phyloP scores from a whole-genome alignment of 35 echinoderm and acorn worm species.

The Heliocidaris erythrogramma region DNA sequence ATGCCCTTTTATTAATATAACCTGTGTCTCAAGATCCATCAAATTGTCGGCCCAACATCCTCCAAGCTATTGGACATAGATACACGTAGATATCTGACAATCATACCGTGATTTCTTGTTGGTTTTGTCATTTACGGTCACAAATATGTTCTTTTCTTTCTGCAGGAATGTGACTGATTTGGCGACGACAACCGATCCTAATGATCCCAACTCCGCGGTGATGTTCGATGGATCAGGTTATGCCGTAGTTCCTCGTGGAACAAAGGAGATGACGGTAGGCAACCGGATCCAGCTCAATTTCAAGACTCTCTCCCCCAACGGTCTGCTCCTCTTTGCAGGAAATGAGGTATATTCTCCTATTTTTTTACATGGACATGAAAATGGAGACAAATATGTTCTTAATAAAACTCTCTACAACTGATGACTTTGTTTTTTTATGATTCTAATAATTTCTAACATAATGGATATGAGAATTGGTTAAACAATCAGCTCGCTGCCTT shows the following conservation, averaged over 20 bases:
- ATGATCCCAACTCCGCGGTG: not conserved
- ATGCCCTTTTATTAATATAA: no score
- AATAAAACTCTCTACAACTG: no score
- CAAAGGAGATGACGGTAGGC: not conserved
- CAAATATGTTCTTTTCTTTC: not conserved
- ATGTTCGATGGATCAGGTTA: conserved; percentile 72
- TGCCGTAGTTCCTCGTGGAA: conserved; percentile 16
- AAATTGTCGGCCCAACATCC: no score
- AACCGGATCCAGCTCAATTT: conserved; percentile 35
- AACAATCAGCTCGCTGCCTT: no score
- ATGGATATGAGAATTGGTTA: no score
- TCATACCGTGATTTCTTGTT: not conserved
- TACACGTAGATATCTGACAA: not conserved
- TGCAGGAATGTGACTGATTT: conserved; percentile 64
- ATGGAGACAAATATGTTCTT: no score
- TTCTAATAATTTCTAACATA: no score
- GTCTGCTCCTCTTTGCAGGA: conserved; percentile 69
- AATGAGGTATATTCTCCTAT: conserved; percentile 50
- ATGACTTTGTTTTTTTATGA: no score
- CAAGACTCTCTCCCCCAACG: conserved; percentile 63
- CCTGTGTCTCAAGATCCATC: no score
- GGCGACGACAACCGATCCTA: conserved; percentile 26
- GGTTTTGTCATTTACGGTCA: no score
- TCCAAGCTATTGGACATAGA: no score
- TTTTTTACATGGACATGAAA: no score